Percentiles rank a stretch among this genome's conserved stretches.
Evolutionary conservation across 2,888 invertebrate species (phyloP).

Genomic region (Acholoe squamosa): DNA sequence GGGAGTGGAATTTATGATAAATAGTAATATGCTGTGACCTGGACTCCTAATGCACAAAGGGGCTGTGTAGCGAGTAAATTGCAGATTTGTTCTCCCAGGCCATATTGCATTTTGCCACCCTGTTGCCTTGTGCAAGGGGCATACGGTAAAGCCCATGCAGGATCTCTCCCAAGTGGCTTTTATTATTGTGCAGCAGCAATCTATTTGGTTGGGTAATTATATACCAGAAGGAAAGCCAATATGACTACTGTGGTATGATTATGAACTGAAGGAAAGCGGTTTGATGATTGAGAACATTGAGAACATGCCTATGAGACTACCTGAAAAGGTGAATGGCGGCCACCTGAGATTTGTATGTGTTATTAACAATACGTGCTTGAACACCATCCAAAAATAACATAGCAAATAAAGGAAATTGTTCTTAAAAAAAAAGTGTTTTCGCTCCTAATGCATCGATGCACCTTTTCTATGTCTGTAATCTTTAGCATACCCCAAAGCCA

Average conservation of each 20-base stretch:
- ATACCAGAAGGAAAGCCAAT: not conserved
- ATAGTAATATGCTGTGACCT: constrained; percentile 41
- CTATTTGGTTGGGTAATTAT: not conserved
- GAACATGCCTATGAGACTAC: too few relatives aligned
- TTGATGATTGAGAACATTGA: too few relatives aligned
- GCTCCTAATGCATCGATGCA: too few relatives aligned
- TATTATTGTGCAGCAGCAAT: not conserved
- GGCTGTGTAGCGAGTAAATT: not conserved
- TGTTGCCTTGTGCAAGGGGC: not conserved
- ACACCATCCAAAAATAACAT: too few relatives aligned
- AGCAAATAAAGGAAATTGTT: too few relatives aligned
- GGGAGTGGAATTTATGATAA: not conserved
- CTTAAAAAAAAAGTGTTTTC: too few relatives aligned
- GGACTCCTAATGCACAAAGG: constrained; percentile 2
- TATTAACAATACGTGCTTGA: too few relatives aligned
- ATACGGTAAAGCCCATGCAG: not conserved
- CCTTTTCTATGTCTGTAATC: too few relatives aligned
- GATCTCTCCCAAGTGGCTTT: not conserved
- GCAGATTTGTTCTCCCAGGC: constrained; percentile 11
- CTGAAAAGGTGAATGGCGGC: too few relatives aligned
- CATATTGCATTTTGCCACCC: not conserved
- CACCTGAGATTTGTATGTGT: too few relatives aligned
- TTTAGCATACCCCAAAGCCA: too few relatives aligned
- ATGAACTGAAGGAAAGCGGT: too few relatives aligned
- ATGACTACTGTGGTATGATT: not conserved